Base-by-base conservation (phyloP, 2,797 vertebrate genomes). In the Danio kyathit region DNA sequence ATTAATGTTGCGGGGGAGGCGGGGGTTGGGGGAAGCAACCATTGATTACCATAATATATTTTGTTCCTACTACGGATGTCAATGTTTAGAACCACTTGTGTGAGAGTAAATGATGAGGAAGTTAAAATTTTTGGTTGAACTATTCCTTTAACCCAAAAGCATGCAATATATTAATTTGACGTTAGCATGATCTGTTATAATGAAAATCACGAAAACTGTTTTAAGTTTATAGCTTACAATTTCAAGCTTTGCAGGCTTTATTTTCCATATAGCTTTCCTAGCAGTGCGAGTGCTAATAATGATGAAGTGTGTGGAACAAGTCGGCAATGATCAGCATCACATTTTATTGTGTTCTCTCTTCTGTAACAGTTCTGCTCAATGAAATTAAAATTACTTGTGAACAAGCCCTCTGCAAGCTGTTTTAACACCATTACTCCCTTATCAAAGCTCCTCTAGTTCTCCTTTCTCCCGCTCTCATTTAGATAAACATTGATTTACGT, bases 381-480 rank as follows among this genome's bases (percentile, higher is more conserved):
- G 72, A 72, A 57, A 57, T 21, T 5, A 6, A 56, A 56, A 72
- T 72, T 10, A 72, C 52, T 21, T 12, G 43, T 43, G 7, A 72
- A 56, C 12, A 72, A 19, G 40, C n/a, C 69, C 12, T 14, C 21
- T 10, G 48, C 69, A 69, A 69, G 46, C 66, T 56, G 51, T 51
- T 72, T 57, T 72, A 57, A 7, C 8, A 5, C n/a, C 52, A 9
- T 57, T 57, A 57, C 52, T 57, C 40, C 40, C n/a, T 44, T 57
- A 12, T 72, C 5, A 57, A 44, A 72, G 51, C n/a, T 72, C n/a
- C 52, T 57, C 40, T 21, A 57, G 52, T 72, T 10, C 67, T 52
- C n/a, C 7, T 61, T 13, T 38, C 14, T n/a, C 5, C 14, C 9
- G 7, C 21, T 52, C 29, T 70, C 29, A 70, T 52, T 70, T 70